Conservation (phyloP, 2,113 vertebrate genomes). For the Chloebia gouldiae region DNA sequence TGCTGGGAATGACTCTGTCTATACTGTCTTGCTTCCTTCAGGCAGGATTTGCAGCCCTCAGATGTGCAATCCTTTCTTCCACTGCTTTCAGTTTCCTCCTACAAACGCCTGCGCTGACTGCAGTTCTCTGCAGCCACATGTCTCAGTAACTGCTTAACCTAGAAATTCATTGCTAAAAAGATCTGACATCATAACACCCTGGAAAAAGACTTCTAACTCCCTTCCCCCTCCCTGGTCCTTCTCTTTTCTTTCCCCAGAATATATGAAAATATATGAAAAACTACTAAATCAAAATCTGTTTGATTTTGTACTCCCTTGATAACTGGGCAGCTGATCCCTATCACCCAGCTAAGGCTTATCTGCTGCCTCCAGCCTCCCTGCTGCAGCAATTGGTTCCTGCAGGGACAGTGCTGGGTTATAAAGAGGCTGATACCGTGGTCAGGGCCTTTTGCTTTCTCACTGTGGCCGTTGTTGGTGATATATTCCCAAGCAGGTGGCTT, state of each 20-base stretch:
- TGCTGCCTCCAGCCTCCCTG: constrained; percentile 57
- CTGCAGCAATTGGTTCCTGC: constrained; percentile 30
- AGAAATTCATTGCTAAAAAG: constrained; percentile 45
- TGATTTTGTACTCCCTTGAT: constrained; percentile 67
- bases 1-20: background rate
- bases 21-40: background rate
- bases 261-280: constrained; percentile 44
- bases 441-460: background rate
- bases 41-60: constrained; percentile 5
- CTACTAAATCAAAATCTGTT: constrained; percentile 66
- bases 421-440: background rate
- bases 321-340: constrained; percentile 61
- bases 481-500: background rate
- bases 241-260: constrained; percentile 47
- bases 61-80: background rate
- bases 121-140: background rate
- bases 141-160: constrained; percentile 42
- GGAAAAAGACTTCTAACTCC: background rate
- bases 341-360: constrained; percentile 65
- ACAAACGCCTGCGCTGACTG: background rate
- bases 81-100: background rate
- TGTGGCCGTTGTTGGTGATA: background rate
- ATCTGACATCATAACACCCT: constrained; percentile 34
- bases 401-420: background rate
- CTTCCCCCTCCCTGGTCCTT: background rate